These are phyloP conservation scores for Rhopalosiphum nymphaeae DNA, from an alignment of 2,888 invertebrate genomes.

Conservation along the genomic window DNA sequence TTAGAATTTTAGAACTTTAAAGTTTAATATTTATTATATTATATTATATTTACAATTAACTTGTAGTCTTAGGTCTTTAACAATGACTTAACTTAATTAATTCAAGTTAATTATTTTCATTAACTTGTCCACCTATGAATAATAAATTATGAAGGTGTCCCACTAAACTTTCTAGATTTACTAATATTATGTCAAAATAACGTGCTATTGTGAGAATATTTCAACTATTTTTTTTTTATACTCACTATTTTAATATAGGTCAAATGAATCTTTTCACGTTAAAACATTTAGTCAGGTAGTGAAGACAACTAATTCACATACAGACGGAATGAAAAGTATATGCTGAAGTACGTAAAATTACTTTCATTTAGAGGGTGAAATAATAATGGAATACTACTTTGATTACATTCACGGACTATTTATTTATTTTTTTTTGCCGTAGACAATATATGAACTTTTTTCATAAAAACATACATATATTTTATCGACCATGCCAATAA, in stretches of 20 bases:
- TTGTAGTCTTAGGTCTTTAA: too few relatives aligned
- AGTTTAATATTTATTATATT: not conserved
- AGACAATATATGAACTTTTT: not conserved
- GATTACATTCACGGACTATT: not conserved
- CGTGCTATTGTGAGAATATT: not conserved
- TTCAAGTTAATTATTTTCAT: not conserved
- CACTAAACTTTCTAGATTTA: not conserved
- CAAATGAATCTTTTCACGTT: not conserved
- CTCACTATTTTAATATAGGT: not conserved
- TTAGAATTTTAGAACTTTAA: not conserved
- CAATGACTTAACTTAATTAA: not conserved
- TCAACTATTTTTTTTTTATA: not conserved
- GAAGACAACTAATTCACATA: not conserved
- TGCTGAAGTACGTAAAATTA: not conserved
- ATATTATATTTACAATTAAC: too few relatives aligned
- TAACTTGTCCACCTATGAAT: not conserved
- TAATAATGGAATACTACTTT: not conserved
- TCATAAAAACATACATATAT: not conserved
- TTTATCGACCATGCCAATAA: not conserved
- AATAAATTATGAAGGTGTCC: not conserved
- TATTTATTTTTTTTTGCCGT: too few relatives aligned
- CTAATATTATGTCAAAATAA: not conserved
- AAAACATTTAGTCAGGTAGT: not conserved
- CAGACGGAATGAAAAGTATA: not conserved
- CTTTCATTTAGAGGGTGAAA: not conserved